Conservation (phyloP, 2,797 vertebrate genomes). For the Myotis planiceps region DNA sequence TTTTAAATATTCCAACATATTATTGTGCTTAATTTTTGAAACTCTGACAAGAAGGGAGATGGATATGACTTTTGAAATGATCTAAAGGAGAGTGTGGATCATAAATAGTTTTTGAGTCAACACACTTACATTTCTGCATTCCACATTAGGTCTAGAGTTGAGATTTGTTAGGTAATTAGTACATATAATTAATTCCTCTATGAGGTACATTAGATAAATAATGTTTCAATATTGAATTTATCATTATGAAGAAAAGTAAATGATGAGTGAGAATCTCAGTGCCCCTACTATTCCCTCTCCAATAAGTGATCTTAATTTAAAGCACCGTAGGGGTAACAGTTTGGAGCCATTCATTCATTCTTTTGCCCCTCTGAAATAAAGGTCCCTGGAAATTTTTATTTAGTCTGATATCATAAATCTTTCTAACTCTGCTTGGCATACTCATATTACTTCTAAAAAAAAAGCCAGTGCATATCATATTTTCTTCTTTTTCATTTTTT, state of each 20-base stretch:
- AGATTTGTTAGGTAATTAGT: not conserved
- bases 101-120: not conserved
- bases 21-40: not conserved
- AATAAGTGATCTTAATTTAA: not conserved
- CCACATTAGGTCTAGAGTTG: not conserved
- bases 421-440: not conserved
- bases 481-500: not conserved
- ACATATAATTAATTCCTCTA: not conserved
- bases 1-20: not conserved
- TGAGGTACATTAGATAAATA: not conserved
- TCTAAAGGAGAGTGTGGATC: not conserved
- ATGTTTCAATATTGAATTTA: not conserved
- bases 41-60: not conserved
- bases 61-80: not conserved
- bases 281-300: not conserved
- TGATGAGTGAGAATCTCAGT: not conserved
- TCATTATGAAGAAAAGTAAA: not conserved
- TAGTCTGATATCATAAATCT: not conserved
- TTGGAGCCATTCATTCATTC: not conserved
- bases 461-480: not conserved
- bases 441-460: not conserved
- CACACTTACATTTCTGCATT: not conserved
- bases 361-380: not conserved
- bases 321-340: not conserved
- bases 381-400: not conserved